Conservation (phyloP, 2,888 invertebrate genomes). For the Furcula furcula region DNA sequence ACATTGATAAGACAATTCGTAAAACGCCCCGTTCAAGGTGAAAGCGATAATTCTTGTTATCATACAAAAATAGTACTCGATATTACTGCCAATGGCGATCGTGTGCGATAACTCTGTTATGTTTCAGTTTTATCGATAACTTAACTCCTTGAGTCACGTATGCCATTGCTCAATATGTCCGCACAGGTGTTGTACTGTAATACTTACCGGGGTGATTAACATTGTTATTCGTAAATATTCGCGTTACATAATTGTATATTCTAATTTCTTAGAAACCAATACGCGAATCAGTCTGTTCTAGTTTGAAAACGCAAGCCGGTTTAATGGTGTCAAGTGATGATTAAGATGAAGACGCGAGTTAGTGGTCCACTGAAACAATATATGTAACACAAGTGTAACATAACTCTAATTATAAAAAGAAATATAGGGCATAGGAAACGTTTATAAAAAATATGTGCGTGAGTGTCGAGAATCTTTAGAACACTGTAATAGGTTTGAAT, state of each 20-base stretch:
- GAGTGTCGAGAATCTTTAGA: constrained; percentile 6
- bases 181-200: constrained; percentile 39
- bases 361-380: constrained; percentile 38
- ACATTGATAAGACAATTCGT: not conserved
- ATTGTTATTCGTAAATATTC: constrained; percentile 27
- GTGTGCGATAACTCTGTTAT: constrained; percentile 64
- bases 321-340: constrained; percentile 36
- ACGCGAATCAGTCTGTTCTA: constrained; percentile 21
- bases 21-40: constrained; percentile 57
- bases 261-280: constrained; percentile 24
- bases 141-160: constrained; percentile 71
- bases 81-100: constrained; percentile 57
- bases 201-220: constrained; percentile 9
- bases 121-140: constrained; percentile 64
- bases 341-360: constrained; percentile 31
- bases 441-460: not conserved
- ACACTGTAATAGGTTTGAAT: constrained; percentile 1
- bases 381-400: constrained; percentile 26
- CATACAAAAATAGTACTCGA: constrained; percentile 53
- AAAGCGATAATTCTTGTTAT: constrained; percentile 49
- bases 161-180: constrained; percentile 49
- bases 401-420: constrained; percentile 40
- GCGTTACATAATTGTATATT: constrained; percentile 19
- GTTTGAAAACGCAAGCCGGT: constrained; percentile 21
- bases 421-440: constrained; percentile 28